Conservation (phyloP, 2,888 invertebrate genomes). For the Dichetophora obliterata region DNA sequence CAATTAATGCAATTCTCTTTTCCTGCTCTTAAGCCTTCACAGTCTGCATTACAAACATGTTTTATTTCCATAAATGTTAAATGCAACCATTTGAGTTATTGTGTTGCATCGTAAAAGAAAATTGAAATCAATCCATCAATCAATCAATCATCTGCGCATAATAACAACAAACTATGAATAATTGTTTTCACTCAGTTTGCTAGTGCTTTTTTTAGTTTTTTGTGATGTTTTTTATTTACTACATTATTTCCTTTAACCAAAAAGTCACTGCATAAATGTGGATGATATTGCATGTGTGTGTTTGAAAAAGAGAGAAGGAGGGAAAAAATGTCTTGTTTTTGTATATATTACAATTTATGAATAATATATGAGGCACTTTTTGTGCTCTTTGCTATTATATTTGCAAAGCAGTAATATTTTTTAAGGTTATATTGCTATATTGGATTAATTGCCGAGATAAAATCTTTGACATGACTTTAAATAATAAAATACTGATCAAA, state of each 20-base stretch:
- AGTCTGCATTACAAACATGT: neutral
- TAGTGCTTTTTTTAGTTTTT: neutral
- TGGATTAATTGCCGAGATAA: no score
- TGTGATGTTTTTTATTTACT: neutral
- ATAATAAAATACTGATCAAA: no score
- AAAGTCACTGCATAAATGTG: neutral
- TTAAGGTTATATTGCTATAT: no score
- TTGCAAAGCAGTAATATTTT: no score
- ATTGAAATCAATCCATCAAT: constrained; percentile 43
- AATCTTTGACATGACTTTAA: no score
- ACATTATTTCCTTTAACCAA: neutral
- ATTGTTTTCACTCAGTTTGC: constrained; percentile 33
- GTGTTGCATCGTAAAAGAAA: constrained; percentile 29
- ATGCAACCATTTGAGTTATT: constrained; percentile 18
- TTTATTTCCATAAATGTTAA: constrained; percentile 9
- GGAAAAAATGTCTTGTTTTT: neutral
- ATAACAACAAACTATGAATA: constrained; percentile 37
- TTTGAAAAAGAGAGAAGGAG: neutral
- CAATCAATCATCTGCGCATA: constrained; percentile 27
- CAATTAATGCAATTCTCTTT: constrained; percentile 28
- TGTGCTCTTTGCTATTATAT: no score
- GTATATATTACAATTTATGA: constrained; percentile 24
- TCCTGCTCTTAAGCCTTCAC: constrained; percentile 16
- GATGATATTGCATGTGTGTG: neutral
- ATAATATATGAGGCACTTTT: constrained; percentile 12